A percentile compares a stretch with the other conserved stretches of the same genome.
phyloP scores from a whole-genome alignment of 2,113 vertebrate genomes.

The Orthonyx spaldingii region DNA sequence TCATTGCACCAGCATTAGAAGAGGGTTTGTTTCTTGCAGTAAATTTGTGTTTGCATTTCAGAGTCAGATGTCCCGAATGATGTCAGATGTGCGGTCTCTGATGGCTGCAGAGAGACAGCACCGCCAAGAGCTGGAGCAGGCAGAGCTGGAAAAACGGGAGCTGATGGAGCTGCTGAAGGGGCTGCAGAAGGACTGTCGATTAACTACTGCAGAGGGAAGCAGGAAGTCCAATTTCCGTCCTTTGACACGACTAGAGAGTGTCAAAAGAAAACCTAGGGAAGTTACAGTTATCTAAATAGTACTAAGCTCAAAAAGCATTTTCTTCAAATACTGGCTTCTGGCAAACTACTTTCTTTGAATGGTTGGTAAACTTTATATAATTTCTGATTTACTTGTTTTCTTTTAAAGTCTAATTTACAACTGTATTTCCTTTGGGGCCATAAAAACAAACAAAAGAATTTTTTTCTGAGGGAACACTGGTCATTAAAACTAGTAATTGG shows the following conservation, averaged over 20 bases:
- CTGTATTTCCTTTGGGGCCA: neutral
- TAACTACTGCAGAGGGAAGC: constrained; percentile 5
- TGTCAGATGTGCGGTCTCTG: constrained; percentile 81
- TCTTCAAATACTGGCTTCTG: neutral
- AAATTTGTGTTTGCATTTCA: constrained; percentile 4
- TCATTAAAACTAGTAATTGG: neutral
- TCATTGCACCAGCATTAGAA: neutral
- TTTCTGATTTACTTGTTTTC: neutral
- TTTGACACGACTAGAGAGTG: constrained; percentile 74
- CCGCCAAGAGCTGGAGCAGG: constrained; percentile 82
- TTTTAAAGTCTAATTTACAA: neutral
- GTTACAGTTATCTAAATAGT: constrained; percentile 79
- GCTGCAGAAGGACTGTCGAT: constrained; percentile 69
- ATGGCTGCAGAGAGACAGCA: constrained; percentile 80
- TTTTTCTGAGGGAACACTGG: neutral
- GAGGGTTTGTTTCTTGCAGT: neutral
- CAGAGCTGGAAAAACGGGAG: constrained; percentile 82
- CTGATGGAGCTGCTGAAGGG: constrained; percentile 80
- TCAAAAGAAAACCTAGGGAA: constrained; percentile 82
- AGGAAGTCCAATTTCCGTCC: constrained; percentile 70
- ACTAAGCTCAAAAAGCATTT: neutral
- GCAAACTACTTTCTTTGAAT: neutral
- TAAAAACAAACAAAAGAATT: neutral
- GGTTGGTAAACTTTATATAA: neutral
- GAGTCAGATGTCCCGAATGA: constrained; percentile 82